phyloP scores from a whole-genome alignment of 2,113 vertebrate species.

The Pterocles gutturalis region DNA sequence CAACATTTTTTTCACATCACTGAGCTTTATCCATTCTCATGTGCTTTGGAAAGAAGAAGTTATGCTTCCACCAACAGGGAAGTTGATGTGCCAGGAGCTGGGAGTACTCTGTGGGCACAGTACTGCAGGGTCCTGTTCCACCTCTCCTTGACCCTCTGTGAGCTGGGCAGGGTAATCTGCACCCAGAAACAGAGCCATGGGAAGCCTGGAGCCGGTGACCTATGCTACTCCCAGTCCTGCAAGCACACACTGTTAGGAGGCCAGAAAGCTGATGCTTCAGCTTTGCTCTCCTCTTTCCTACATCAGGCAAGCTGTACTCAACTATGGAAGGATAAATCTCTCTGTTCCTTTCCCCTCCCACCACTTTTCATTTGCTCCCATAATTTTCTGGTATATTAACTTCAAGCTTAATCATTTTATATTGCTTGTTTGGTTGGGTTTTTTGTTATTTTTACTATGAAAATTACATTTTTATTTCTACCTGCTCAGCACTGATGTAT shows the following conservation, averaged over 20 bases:
- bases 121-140: background rate
- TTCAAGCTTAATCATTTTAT: conserved; percentile 26
- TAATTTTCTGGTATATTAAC: conserved; percentile 46
- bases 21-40: conserved; percentile 49
- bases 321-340: background rate
- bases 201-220: background rate
- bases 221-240: background rate
- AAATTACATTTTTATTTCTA: conserved; percentile 66
- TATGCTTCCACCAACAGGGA: background rate
- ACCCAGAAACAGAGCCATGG: background rate
- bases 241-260: background rate
- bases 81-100: background rate
- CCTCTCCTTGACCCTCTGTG: background rate
- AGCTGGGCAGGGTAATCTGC: background rate
- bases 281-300: background rate
- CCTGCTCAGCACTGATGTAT: conserved; percentile 77
- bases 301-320: background rate
- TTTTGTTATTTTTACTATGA: conserved; percentile 42
- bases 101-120: background rate
- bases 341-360: conserved; percentile 1
- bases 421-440: background rate
- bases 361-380: conserved; percentile 55
- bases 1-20: conserved; percentile 21
- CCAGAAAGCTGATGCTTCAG: background rate
- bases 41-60: conserved; percentile 24